Percentiles rank a stretch among this genome's conserved stretches.
Conservation (phyloP, 1,140 invertebrate genomes). For the Euura lappo region DNA sequence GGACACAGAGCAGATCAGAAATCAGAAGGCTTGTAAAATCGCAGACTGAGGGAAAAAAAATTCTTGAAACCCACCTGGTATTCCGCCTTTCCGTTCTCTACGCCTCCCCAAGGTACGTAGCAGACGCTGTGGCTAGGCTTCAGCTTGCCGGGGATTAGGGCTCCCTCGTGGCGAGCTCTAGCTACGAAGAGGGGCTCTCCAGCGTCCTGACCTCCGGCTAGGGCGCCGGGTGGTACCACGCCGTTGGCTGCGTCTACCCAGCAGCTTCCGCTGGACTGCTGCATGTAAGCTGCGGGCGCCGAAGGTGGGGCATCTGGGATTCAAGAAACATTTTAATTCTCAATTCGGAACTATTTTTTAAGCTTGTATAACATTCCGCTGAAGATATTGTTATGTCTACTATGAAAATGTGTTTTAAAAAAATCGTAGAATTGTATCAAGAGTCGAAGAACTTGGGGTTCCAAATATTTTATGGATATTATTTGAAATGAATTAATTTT, state of each 20-base stretch:
- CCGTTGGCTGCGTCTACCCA: slow-evolving; percentile 75
- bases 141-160: slow-evolving; percentile 80
- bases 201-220: slow-evolving; percentile 75
- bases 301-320: slow-evolving; percentile 29
- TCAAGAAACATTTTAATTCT: neutral
- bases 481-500: too few species aligned
- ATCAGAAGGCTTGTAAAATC: slow-evolving; percentile 44
- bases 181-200: slow-evolving; percentile 77
- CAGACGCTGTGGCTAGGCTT: slow-evolving; percentile 73
- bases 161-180: slow-evolving; percentile 75
- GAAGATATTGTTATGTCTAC: too few species aligned
- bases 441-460: too few species aligned
- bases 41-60: neutral
- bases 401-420: too few species aligned
- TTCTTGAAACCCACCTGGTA: slow-evolving; percentile 70
- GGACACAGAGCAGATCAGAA: slow-evolving; percentile 31
- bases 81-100: slow-evolving; percentile 73
- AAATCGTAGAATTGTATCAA: too few species aligned
- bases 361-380: too few species aligned
- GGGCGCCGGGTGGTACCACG: slow-evolving; percentile 72
- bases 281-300: slow-evolving; percentile 47
- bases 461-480: too few species aligned
- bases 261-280: slow-evolving; percentile 41
- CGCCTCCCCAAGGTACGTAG: slow-evolving; percentile 81
- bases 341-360: neutral